phyloP scores from a whole-genome alignment of 2,888 invertebrate species.

The Drosophila stalkeri region DNA sequence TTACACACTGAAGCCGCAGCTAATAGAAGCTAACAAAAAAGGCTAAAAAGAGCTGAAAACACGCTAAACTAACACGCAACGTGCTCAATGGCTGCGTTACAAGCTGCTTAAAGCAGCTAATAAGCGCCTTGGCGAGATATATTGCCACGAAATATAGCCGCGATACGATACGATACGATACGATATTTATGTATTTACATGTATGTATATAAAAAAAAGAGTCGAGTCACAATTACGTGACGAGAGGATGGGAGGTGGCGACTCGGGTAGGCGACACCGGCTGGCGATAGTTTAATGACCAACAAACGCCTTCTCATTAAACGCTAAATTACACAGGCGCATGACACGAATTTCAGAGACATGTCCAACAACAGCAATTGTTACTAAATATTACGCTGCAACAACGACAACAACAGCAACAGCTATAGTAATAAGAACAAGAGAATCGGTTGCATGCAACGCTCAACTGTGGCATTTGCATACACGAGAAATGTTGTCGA shows the following conservation, averaged over 20 bases:
- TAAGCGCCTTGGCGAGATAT: slow-evolving; percentile 58
- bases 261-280: slow-evolving; percentile 4
- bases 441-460: slow-evolving; percentile 66
- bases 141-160: slow-evolving; percentile 33
- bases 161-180: slow-evolving; percentile 1
- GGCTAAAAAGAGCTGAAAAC: slow-evolving; percentile 32
- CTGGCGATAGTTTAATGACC: slow-evolving; percentile 70
- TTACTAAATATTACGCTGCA: slow-evolving; percentile 58
- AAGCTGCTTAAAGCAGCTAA: slow-evolving; percentile 71
- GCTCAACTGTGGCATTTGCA: slow-evolving; percentile 63
- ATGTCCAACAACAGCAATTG: slow-evolving; percentile 25
- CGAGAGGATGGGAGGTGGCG: neutral
- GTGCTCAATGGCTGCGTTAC: slow-evolving; percentile 42
- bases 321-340: slow-evolving; percentile 77
- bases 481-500: slow-evolving; percentile 67
- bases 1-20: slow-evolving; percentile 50
- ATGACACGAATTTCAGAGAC: slow-evolving; percentile 69
- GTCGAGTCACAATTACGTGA: slow-evolving; percentile 70
- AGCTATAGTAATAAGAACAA: slow-evolving; percentile 12
- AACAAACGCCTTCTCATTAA: slow-evolving; percentile 80
- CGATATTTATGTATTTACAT: neutral
- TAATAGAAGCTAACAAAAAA: slow-evolving; percentile 26
- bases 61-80: slow-evolving; percentile 72
- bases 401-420: slow-evolving; percentile 16
- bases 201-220: slow-evolving; percentile 15